Base-by-base conservation (phyloP, 2,113 vertebrate genomes). In the Apteryx owenii region DNA sequence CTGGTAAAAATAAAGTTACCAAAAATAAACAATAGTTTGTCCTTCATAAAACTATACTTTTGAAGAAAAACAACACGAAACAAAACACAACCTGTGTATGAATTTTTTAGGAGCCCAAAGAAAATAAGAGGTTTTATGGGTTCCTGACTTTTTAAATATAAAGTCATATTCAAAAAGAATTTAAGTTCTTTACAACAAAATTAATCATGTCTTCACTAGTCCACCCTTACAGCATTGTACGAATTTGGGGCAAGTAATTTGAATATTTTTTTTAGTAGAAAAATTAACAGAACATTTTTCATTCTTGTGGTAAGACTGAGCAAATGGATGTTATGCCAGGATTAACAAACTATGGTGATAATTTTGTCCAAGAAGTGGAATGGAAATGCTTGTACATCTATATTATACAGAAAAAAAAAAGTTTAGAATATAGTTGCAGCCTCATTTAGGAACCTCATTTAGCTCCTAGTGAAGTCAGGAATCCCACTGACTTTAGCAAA, bases 401-500 rank as follows among this genome's bases (percentile, higher is more conserved):
- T 50, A 62, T 23, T 12, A 85, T 6, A 26, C 60, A 66, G 7
- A 20, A 9, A n/a, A 81, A 85, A 58, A 93, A 77, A n/a, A 5
- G 6, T 61, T 88, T 31, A 77, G 31, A 58, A 29, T 46, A 5
- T n/a, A 89, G 81, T 42, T 46, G 42, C 50, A 83, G 68, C 8
- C 21, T 36, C 62, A 42, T 68, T 46, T 6, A 66, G 81, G 53
- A 89, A 94, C 6, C 14, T 91, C 48, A 5, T 38, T 44, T 5
- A 88, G 61, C 61, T 89, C 38, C 40, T 6, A 9, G 70, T 73
- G 84, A 66, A 66, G 58, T 5, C 61, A 84, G 69, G 77, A 91
- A 31, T 18, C 26, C 61, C 81, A 51, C 54, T 51, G 93, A 72
- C 46, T 90, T 68, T n/a, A 83, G 64, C 38, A 85, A 94, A 78